These are phyloP conservation scores for Pseudopleuronectes americanus DNA, from an alignment of 2,797 vertebrate genomes.

Conservation along the genomic window DNA sequence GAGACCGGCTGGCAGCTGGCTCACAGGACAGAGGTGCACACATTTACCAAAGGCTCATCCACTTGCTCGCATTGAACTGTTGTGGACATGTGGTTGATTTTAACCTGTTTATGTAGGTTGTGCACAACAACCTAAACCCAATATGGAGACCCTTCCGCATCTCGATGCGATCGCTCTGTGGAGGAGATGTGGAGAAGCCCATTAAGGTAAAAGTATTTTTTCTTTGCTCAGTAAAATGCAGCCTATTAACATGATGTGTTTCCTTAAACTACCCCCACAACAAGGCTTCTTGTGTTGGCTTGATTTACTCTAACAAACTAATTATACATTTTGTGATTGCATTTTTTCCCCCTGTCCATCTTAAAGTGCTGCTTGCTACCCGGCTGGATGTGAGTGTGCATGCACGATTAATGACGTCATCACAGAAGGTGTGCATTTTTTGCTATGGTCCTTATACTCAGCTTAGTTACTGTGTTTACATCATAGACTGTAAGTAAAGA, in stretches of 20 bases:
- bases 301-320: conserved; percentile 51
- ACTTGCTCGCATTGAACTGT: accelerated
- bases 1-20: conserved; percentile 94
- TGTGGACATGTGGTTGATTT: not conserved
- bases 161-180: conserved; percentile 91
- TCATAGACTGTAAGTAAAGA: too few species aligned
- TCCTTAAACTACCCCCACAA: not conserved
- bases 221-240: not conserved
- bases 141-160: conserved; percentile 93
- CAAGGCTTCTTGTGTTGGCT: not conserved
- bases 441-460: not conserved
- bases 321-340: conserved; percentile 33
- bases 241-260: conserved; percentile 28
- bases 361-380: conserved; percentile 29
- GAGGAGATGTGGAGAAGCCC: conserved; percentile 90
- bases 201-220: conserved; percentile 71
- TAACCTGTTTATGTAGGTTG: conserved; percentile 79
- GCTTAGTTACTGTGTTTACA: conserved; percentile 1
- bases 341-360: conserved; percentile 36
- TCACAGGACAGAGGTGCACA: conserved; percentile 94
- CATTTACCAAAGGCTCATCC: too few species aligned
- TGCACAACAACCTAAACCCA: conserved; percentile 94
- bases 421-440: conserved; percentile 47
- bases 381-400: conserved; percentile 40
- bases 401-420: conserved; percentile 27